Conservation (phyloP, 1,140 invertebrate species). For the Drosophila santomea region DNA sequence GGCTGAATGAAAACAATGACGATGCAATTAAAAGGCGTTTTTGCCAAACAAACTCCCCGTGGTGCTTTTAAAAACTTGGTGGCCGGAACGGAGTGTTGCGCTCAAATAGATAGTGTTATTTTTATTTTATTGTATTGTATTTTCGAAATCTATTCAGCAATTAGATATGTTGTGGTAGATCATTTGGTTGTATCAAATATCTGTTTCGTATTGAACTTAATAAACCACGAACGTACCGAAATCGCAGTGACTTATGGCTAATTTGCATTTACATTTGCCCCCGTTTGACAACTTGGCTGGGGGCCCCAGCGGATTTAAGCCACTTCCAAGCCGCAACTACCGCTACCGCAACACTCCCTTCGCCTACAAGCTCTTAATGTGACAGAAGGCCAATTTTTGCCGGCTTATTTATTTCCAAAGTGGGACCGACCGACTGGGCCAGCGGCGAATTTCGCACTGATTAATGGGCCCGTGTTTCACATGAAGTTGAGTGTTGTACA, state of each 20-base stretch:
- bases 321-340: conserved; percentile 11
- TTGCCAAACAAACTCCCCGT: conserved; percentile 33
- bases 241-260: conserved; percentile 51
- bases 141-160: too few relatives aligned
- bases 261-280: conserved; percentile 64
- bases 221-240: conserved; percentile 19
- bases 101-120: background rate
- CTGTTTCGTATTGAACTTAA: background rate
- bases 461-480: conserved; percentile 68
- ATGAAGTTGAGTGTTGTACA: conserved; percentile 35
- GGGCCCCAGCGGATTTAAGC: conserved; percentile 37
- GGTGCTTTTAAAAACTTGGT: conserved; percentile 12
- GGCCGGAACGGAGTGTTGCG: background rate
- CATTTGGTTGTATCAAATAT: too few relatives aligned
- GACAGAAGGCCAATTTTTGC: conserved; percentile 51
- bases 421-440: conserved; percentile 27
- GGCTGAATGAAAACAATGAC: conserved; percentile 54
- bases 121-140: too few relatives aligned
- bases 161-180: too few relatives aligned
- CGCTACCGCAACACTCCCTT: background rate
- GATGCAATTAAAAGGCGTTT: conserved; percentile 61
- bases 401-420: conserved; percentile 52
- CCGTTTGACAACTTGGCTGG: conserved; percentile 56
- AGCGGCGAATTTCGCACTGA: conserved; percentile 62
- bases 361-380: conserved; percentile 45